These are phyloP conservation scores for Cephus pygmeus DNA, from an alignment of 2,888 invertebrate species.

Conservation along the genomic window DNA sequence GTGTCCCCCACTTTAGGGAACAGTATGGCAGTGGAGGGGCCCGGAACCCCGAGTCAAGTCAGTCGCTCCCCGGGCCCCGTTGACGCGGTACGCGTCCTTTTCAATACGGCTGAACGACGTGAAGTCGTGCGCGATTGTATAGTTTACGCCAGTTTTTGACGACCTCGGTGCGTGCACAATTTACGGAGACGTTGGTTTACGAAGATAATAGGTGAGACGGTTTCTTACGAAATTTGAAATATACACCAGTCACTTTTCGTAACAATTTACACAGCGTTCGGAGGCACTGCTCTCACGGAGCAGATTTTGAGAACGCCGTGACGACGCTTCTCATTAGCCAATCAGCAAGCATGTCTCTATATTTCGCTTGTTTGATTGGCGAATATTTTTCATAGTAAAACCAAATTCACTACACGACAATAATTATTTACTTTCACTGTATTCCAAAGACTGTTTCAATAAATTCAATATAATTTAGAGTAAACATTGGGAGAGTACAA, in stretches of 20 bases:
- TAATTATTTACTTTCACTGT: neutral
- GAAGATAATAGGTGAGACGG: neutral
- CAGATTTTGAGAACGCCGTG: neutral
- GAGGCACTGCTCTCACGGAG: neutral
- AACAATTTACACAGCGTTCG: neutral
- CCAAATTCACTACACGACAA: neutral
- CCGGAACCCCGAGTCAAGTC: constrained; percentile 46
- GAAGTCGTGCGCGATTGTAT: neutral
- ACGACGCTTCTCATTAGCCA: neutral
- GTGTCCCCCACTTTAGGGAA: constrained; percentile 18
- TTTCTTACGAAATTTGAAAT: neutral
- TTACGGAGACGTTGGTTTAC: neutral
- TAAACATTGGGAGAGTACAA: neutral
- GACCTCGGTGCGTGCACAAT: neutral
- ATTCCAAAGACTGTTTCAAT: neutral
- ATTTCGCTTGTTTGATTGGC: neutral
- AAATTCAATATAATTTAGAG: neutral
- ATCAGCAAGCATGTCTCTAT: neutral
- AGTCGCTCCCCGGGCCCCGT: constrained; percentile 58
- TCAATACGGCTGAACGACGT: neutral
- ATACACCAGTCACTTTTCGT: neutral
- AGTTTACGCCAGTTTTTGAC: neutral
- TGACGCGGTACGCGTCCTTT: neutral
- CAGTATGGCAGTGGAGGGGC: constrained; percentile 54
- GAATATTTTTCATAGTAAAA: neutral